Percentiles rank a stretch among this genome's conserved stretches.
These are phyloP conservation scores for Habrosyne pyritoides DNA, from an alignment of 2,888 invertebrate genomes.

Conservation along the genomic window DNA sequence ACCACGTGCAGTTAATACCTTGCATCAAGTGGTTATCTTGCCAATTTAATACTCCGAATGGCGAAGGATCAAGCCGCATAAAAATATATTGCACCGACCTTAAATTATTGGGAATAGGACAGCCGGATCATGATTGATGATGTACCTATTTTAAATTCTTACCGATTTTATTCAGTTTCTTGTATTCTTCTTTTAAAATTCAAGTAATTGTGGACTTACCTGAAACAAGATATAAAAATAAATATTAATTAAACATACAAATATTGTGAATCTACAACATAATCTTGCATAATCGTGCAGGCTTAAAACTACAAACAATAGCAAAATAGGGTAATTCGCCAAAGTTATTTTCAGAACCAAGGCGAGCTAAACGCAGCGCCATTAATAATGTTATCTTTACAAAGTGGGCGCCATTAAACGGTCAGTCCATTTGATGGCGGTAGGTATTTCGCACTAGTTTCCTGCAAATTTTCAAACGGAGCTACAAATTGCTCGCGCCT, in stretches of 20 bases:
- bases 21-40: too few relatives aligned
- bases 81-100: too few relatives aligned
- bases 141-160: background rate
- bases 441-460: conserved; percentile 50
- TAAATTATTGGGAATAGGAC: too few relatives aligned
- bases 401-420: conserved; percentile 10
- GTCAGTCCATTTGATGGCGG: conserved; percentile 29
- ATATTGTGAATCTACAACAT: background rate
- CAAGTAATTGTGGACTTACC: background rate
- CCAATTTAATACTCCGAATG: too few relatives aligned
- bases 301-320: too few relatives aligned
- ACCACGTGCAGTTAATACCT: too few relatives aligned
- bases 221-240: background rate
- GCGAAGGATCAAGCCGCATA: too few relatives aligned
- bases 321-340: background rate
- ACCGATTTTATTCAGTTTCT: background rate
- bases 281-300: too few relatives aligned
- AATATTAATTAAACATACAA: background rate
- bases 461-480: conserved; percentile 60
- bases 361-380: background rate
- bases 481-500: conserved; percentile 64
- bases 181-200: background rate
- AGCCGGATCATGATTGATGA: too few relatives aligned
- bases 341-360: background rate
- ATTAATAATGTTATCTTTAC: conserved; percentile 8